These are phyloP conservation scores for Ptychodera flava DNA, from an alignment of 35 echinoderm and acorn worm genomes.

Conservation along the genomic window DNA sequence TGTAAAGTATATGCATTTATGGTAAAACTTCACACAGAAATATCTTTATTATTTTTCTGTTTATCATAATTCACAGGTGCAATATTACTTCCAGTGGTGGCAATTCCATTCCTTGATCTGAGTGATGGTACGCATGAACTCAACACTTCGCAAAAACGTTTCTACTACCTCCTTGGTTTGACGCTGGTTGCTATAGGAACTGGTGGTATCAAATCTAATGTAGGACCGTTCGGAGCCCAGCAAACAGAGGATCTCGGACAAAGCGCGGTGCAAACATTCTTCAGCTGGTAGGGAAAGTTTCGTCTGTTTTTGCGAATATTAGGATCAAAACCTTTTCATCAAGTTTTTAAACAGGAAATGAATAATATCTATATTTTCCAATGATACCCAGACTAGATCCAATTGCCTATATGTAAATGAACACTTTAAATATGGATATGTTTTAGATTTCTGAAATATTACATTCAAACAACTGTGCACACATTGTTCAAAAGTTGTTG, in stretches of 20 bases:
- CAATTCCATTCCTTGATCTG: constrained; percentile 31
- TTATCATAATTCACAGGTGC: too few species aligned
- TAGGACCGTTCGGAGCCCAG: constrained; percentile 92
- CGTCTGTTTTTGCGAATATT: constrained; percentile 5
- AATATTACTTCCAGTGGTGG: constrained; percentile 59
- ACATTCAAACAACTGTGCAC: too few species aligned
- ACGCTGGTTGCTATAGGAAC: constrained; percentile 72
- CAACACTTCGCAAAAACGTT: constrained; percentile 18
- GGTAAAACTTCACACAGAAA: too few species aligned
- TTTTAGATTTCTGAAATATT: too few species aligned
- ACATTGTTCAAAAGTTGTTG: too few species aligned
- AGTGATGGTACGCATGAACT: not conserved
- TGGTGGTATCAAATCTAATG: constrained; percentile 96
- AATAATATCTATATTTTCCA: too few species aligned
- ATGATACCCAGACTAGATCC: too few species aligned
- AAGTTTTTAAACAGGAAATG: not conserved
- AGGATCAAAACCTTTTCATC: not conserved
- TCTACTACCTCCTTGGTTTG: constrained; percentile 55
- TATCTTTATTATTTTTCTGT: too few species aligned
- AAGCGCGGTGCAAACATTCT: constrained; percentile 69
- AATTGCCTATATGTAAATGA: too few species aligned
- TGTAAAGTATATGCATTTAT: too few species aligned
- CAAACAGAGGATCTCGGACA: constrained; percentile 78
- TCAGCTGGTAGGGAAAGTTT: constrained; percentile 63
- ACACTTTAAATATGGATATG: too few species aligned